Percentiles rank a stretch among this genome's conserved stretches.
These are phyloP conservation scores for Dryobates pubescens DNA, from an alignment of 2,797 vertebrate genomes.

Conservation along the genomic window DNA sequence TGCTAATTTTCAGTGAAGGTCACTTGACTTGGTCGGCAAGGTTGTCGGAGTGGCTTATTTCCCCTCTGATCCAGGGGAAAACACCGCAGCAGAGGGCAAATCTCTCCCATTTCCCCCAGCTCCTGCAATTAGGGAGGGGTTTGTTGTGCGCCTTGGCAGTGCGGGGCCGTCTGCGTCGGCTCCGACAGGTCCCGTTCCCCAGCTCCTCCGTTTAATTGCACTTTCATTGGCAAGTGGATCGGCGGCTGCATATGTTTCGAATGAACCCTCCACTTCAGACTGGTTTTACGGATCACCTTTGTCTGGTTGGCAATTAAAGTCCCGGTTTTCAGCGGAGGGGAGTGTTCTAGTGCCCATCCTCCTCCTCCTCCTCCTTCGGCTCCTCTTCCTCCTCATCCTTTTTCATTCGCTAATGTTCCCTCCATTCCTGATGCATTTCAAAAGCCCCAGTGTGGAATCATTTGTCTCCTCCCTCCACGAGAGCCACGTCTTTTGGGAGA, in stretches of 20 bases:
- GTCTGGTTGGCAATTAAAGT: slow-evolving; percentile 38
- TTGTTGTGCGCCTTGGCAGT: background rate
- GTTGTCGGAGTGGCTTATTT: background rate
- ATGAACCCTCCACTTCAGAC: slow-evolving; percentile 26
- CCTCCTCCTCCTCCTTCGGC: background rate
- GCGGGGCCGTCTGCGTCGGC: background rate
- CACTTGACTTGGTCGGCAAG: background rate
- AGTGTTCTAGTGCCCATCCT: background rate
- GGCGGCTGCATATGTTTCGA: background rate
- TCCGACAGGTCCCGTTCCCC: slow-evolving; percentile 6
- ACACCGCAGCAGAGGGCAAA: background rate
- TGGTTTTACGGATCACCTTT: slow-evolving; percentile 35
- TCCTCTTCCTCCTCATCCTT: slow-evolving; percentile 29
- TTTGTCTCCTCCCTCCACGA: background rate
- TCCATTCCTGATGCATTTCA: background rate
- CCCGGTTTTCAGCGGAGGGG: background rate
- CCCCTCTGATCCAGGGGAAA: background rate
- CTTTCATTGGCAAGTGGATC: slow-evolving; percentile 9
- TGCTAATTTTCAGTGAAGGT: background rate
- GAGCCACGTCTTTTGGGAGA: background rate
- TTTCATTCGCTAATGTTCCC: background rate
- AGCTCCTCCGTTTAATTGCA: slow-evolving; percentile 22
- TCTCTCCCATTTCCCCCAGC: background rate
- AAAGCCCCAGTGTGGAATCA: background rate
- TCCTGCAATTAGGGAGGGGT: background rate